Percentiles rank a stretch among this genome's conserved stretches.
phyloP scores from a whole-genome alignment of 2,113 vertebrate species.

The Psilopogon haemacephalus region DNA sequence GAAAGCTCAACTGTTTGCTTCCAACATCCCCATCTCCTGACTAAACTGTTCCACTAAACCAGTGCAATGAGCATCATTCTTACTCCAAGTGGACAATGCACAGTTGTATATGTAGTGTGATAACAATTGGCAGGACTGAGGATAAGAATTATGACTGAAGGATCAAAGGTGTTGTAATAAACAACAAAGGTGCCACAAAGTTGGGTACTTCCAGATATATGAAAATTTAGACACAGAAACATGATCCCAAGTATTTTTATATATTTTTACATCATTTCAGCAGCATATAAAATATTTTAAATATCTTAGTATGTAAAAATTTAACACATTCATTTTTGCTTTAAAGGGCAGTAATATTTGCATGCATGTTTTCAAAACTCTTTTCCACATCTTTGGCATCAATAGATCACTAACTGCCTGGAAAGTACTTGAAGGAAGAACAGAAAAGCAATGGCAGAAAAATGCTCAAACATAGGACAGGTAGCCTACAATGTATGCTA shows the following conservation, averaged over 20 bases:
- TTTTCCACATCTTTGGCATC: not conserved
- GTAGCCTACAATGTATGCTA: not conserved
- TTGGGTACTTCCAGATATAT: not conserved
- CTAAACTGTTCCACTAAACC: not conserved
- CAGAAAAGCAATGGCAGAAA: not conserved
- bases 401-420: not conserved
- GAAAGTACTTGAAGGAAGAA: not conserved
- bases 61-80: not conserved
- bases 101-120: not conserved
- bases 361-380: not conserved
- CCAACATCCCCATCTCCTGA: not conserved
- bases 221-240: not conserved
- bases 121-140: not conserved
- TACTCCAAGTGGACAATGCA: accelerated
- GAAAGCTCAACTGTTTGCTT: not conserved
- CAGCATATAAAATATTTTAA: not conserved
- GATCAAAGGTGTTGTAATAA: not conserved
- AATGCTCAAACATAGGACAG: not conserved
- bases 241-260: not conserved
- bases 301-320: not conserved
- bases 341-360: not conserved
- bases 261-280: not conserved
- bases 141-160: not conserved
- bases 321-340: not conserved
- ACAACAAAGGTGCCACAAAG: not conserved